Percentiles rank a stretch among this genome's conserved stretches.
phyloP scores from a whole-genome alignment of 2,888 invertebrate genomes.

The Embidobia sp. region DNA sequence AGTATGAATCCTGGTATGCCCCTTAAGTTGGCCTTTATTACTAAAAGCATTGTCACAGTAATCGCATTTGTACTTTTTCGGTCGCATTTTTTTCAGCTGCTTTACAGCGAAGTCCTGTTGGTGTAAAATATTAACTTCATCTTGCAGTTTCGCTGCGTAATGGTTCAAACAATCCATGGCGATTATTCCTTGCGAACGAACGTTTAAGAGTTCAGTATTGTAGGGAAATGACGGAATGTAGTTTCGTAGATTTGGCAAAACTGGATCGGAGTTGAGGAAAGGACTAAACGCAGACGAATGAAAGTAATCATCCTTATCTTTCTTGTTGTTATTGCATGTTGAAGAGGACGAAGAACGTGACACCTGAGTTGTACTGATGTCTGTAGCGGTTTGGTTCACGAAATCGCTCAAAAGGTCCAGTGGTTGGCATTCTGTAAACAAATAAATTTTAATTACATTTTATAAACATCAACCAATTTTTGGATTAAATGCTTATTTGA shows the following conservation, averaged over 20 bases:
- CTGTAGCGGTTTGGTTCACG: slow-evolving; percentile 46
- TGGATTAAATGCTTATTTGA: too few species aligned
- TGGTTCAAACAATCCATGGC: slow-evolving; percentile 32
- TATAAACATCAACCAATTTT: too few species aligned
- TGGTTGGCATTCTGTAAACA: slow-evolving; percentile 49
- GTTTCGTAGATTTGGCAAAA: slow-evolving; percentile 22
- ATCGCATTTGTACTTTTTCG: slow-evolving; percentile 95
- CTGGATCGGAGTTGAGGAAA: slow-evolving; percentile 24
- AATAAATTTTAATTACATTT: too few species aligned
- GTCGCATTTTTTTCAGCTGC: slow-evolving; percentile 87
- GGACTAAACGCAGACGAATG: slow-evolving; percentile 40
- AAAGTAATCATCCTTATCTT: background rate
- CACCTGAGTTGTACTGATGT: background rate
- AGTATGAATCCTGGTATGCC: slow-evolving; percentile 95
- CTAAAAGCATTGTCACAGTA: slow-evolving; percentile 95
- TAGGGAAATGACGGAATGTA: slow-evolving; percentile 20
- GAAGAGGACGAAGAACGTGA: background rate
- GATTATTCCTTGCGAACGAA: slow-evolving; percentile 6
- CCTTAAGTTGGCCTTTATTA: slow-evolving; percentile 96
- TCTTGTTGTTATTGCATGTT: background rate
- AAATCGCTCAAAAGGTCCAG: slow-evolving; percentile 48
- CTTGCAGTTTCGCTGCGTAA: slow-evolving; percentile 65
- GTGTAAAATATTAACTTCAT: slow-evolving; percentile 72
- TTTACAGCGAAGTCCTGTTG: slow-evolving; percentile 74
- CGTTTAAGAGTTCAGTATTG: slow-evolving; percentile 9